These are phyloP conservation scores for Rapana venosa DNA, from an alignment of 2,888 invertebrate species.

Conservation along the genomic window DNA sequence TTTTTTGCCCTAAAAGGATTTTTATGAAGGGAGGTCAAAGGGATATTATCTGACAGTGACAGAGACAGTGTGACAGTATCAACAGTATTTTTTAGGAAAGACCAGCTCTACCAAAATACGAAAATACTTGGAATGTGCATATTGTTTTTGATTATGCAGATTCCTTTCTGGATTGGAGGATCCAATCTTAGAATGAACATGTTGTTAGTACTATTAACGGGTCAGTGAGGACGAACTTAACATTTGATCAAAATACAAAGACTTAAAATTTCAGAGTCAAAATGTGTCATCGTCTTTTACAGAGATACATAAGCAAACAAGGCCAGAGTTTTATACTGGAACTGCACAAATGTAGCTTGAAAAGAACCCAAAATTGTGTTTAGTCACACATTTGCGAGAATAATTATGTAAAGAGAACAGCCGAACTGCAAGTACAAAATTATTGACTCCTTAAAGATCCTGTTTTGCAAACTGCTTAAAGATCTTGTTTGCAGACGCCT, in stretches of 20 bases:
- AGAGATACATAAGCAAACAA: not conserved
- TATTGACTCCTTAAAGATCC: no score
- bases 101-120: not conserved
- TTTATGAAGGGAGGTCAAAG: not conserved
- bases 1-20: slow-evolving; percentile 9
- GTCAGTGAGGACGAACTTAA: not conserved
- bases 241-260: not conserved
- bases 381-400: no score
- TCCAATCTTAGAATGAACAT: not conserved
- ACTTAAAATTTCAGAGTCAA: not conserved
- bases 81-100: not conserved
- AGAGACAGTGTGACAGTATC: not conserved
- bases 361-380: no score
- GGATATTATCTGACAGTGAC: not conserved
- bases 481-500: no score
- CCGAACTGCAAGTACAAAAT: no score
- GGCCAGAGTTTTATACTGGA: not conserved
- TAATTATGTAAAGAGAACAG: no score
- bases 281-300: not conserved
- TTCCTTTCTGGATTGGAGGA: not conserved
- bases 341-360: not conserved
- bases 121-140: not conserved
- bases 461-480: no score
- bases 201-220: not conserved
- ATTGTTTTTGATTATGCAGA: not conserved